These are phyloP conservation scores for Parnassius glacialis DNA, from an alignment of 2,888 invertebrate genomes.

Conservation along the genomic window DNA sequence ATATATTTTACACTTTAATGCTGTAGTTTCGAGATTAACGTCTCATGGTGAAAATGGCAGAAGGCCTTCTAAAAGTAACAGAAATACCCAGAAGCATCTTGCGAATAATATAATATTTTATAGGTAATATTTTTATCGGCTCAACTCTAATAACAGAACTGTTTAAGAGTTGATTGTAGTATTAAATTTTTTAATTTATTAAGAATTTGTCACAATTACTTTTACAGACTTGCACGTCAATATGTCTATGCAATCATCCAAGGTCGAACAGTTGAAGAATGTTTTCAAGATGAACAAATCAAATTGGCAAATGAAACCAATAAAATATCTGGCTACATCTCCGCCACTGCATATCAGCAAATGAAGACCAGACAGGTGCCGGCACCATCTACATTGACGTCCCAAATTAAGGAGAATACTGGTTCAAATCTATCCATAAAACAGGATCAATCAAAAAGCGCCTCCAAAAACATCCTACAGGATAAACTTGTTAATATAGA, in stretches of 20 bases:
- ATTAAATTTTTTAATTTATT: too few species aligned
- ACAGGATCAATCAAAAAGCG: slow-evolving; percentile 56
- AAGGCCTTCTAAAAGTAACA: neutral
- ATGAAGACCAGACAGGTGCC: slow-evolving; percentile 46
- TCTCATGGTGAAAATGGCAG: too few species aligned
- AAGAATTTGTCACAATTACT: neutral
- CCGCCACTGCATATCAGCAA: slow-evolving; percentile 66
- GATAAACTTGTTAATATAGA: slow-evolving; percentile 74
- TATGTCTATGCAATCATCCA: slow-evolving; percentile 84
- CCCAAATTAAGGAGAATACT: slow-evolving; percentile 70
- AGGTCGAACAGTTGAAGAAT: slow-evolving; percentile 84
- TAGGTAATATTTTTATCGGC: too few species aligned
- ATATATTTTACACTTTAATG: too few species aligned
- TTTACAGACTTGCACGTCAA: slow-evolving; percentile 81
- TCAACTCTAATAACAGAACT: too few species aligned
- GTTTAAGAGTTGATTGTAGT: too few species aligned
- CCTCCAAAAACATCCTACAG: slow-evolving; percentile 68
- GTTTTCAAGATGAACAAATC: slow-evolving; percentile 73
- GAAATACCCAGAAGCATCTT: too few species aligned
- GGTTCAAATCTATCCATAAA: slow-evolving; percentile 46
- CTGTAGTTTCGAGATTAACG: too few species aligned
- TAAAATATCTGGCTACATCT: slow-evolving; percentile 77
- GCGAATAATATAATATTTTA: too few species aligned
- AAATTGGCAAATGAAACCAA: slow-evolving; percentile 55
- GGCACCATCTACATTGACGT: slow-evolving; percentile 42